A percentile compares a stretch with the other conserved stretches of the same genome.
Evolutionary conservation across 2,113 vertebrate species (phyloP).

Genomic region (Rhagologus leucostigma): DNA sequence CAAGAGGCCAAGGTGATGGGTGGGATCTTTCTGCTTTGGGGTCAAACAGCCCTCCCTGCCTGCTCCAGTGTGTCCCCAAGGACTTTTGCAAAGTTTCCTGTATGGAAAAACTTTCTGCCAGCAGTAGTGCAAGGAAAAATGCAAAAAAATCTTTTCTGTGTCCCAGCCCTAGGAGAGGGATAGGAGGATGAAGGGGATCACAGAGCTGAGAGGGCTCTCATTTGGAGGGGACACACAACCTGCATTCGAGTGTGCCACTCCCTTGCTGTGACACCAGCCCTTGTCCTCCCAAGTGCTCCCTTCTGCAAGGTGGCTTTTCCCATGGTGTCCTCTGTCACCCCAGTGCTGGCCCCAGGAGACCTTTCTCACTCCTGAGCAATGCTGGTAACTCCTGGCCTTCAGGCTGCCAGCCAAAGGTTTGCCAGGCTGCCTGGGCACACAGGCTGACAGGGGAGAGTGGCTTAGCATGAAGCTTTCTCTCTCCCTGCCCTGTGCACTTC

Average conservation of each 20-base stretch:
- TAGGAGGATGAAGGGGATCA: neutral
- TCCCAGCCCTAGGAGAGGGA: neutral
- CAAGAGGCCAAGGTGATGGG: neutral
- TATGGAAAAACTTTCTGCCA: neutral
- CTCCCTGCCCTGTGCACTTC: neutral
- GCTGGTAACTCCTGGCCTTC: neutral
- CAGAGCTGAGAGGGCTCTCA: neutral
- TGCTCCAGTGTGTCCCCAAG: neutral
- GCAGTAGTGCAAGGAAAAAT: neutral
- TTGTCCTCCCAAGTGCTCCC: neutral
- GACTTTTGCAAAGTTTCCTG: neutral
- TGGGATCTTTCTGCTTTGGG: neutral
- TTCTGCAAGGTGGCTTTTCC: neutral
- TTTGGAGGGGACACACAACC: neutral
- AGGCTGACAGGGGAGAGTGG: neutral
- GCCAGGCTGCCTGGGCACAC: neutral
- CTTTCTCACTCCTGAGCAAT: neutral
- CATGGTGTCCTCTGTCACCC: neutral
- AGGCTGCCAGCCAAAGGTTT: neutral
- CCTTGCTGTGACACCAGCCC: fast-evolving
- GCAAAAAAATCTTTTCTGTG: neutral
- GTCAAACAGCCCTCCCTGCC: neutral
- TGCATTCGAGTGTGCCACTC: fast-evolving
- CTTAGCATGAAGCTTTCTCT: neutral
- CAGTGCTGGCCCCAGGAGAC: neutral